Conservation (phyloP, 2,797 vertebrate species). For the Enteromius paludinosus region DNA sequence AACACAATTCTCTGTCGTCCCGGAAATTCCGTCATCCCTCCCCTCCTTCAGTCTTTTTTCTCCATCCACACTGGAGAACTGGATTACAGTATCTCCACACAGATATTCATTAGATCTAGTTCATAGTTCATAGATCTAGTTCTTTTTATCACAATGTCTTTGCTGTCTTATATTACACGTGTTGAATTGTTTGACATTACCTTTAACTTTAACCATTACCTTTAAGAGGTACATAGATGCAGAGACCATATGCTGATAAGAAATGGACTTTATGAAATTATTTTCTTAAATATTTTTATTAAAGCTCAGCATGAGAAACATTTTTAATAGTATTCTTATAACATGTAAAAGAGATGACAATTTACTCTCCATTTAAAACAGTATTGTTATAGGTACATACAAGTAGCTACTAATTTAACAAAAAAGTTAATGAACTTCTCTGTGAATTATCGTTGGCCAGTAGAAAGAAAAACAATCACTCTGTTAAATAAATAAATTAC, state of each 20-base stretch:
- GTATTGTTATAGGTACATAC: not conserved
- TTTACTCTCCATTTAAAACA: not conserved
- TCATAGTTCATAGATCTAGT: too few species aligned
- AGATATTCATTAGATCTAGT: not conserved
- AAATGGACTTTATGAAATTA: too few species aligned
- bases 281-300: not conserved
- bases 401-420: not conserved
- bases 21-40: conserved; percentile 34
- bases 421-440: not conserved
- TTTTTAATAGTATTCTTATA: not conserved
- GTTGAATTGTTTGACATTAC: not conserved
- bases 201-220: too few species aligned
- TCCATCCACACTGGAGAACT: conserved; percentile 32
- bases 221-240: not conserved
- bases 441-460: not conserved
- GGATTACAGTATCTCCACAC: conserved; percentile 17
- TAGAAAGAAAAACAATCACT: not conserved
- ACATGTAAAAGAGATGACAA: not conserved
- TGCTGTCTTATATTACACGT: not conserved
- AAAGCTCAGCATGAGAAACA: not conserved
- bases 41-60: conserved; percentile 46
- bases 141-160: not conserved
- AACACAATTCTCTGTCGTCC: conserved; percentile 55
- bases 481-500: too few species aligned
- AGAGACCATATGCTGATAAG: not conserved